Evolutionary conservation across 2,113 vertebrate genomes (phyloP).

Genomic region (Anser cygnoides): DNA sequence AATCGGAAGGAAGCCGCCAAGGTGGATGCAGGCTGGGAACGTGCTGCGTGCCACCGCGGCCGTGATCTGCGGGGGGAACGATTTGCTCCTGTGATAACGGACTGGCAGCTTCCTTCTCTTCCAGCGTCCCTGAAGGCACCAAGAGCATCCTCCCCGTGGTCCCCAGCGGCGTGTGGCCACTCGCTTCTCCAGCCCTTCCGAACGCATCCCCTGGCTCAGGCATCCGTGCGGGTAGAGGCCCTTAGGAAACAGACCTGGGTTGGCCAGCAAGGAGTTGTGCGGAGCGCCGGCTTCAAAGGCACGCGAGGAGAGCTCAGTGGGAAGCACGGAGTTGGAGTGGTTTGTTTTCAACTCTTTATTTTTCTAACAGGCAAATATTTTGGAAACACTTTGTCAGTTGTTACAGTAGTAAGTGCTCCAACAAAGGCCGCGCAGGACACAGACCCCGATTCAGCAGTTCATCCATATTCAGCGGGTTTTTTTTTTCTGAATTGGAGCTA

Average conservation of each 20-base stretch:
- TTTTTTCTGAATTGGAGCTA: not conserved
- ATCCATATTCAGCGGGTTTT: not conserved
- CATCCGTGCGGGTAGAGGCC: not conserved
- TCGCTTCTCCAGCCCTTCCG: not conserved
- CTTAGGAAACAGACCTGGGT: not conserved
- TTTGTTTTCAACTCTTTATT: not conserved
- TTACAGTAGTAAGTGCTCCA: not conserved
- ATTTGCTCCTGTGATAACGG: rapidly evolving
- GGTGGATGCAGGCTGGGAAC: not conserved
- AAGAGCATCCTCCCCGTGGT: rapidly evolving
- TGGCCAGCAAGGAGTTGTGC: not conserved
- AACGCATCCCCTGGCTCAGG: not conserved
- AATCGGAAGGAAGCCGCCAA: not conserved
- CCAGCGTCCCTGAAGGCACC: not conserved
- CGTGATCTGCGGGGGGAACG: rapidly evolving
- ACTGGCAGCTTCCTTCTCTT: not conserved
- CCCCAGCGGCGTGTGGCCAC: not conserved
- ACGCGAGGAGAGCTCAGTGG: not conserved
- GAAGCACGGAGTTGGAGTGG: not conserved
- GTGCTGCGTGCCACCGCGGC: rapidly evolving
- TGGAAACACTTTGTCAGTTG: not conserved
- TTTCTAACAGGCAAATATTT: not conserved
- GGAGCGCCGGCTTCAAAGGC: not conserved
- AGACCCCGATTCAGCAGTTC: not conserved
- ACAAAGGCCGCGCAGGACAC: not conserved